phyloP scores from a whole-genome alignment of 2,113 vertebrate species.

The Procavia capensis region DNA sequence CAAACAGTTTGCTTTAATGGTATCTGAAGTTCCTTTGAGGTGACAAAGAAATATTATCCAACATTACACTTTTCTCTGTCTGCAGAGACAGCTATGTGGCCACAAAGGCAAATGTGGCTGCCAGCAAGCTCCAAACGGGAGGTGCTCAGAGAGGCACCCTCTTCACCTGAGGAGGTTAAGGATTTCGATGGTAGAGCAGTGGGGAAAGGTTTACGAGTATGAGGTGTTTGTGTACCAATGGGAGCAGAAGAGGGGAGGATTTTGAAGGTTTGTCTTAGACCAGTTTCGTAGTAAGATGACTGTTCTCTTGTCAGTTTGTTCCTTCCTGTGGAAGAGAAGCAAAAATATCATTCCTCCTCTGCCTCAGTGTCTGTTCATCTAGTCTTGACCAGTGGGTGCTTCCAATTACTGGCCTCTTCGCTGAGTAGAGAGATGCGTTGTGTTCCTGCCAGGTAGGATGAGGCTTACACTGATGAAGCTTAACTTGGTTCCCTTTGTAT shows the following conservation, averaged over 20 bases:
- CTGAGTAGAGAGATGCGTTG: not conserved
- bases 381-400: not conserved
- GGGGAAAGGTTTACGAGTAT: fast-evolving
- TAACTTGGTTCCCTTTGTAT: not conserved
- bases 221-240: not conserved
- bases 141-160: too few species aligned
- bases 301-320: not conserved
- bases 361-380: not conserved
- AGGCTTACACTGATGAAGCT: not conserved
- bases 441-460: not conserved
- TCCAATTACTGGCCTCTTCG: slow-evolving; percentile 9
- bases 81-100: too few species aligned
- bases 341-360: not conserved
- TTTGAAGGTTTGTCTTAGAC: not conserved
- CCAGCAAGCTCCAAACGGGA: fast-evolving
- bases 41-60: not conserved
- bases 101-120: not conserved
- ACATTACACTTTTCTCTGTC: not conserved
- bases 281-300: not conserved
- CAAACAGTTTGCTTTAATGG: not conserved
- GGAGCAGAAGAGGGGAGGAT: not conserved
- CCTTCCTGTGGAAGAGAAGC: slow-evolving; percentile 53
- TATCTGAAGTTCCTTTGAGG: not conserved
- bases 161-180: too few species aligned
- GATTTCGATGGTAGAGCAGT: not conserved